Conservation (phyloP, 2,113 vertebrate species). For the Emydura subglobosa region DNA sequence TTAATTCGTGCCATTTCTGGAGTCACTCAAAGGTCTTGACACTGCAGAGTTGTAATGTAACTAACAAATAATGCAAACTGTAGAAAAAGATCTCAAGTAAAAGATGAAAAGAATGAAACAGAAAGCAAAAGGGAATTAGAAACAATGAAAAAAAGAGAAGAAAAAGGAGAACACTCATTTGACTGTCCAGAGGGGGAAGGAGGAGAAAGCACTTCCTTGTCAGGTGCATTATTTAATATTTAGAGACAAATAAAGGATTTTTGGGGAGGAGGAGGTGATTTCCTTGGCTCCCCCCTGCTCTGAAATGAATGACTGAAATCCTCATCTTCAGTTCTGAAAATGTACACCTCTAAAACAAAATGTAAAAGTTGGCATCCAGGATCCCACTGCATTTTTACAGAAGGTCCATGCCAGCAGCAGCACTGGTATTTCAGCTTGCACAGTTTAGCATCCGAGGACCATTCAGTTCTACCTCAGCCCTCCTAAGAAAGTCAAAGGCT, state of each 20-base stretch:
- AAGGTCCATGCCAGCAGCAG: not conserved
- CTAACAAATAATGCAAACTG: not conserved
- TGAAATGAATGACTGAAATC: not conserved
- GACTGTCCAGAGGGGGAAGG: too few species aligned
- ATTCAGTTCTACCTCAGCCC: not conserved
- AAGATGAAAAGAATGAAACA: not conserved
- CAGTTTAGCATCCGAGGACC: not conserved
- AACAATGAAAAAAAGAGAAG: not conserved
- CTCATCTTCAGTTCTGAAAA: not conserved
- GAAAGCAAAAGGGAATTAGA: not conserved
- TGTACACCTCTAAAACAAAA: too few species aligned
- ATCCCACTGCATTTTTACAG: not conserved
- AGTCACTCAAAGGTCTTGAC: not conserved
- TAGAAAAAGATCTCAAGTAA: not conserved
- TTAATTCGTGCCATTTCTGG: not conserved
- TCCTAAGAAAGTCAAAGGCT: not conserved
- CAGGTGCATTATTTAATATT: not conserved
- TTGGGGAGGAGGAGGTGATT: not conserved
- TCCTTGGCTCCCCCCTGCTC: not conserved
- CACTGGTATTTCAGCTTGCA: too few species aligned
- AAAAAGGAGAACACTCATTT: not conserved
- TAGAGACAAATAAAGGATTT: not conserved
- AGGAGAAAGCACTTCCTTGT: not conserved
- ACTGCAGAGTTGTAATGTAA: not conserved
- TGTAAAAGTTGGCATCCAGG: too few species aligned